Conservation (phyloP, 35 echinoderm and acorn worm genomes). For the Ophioderma brevispina region DNA sequence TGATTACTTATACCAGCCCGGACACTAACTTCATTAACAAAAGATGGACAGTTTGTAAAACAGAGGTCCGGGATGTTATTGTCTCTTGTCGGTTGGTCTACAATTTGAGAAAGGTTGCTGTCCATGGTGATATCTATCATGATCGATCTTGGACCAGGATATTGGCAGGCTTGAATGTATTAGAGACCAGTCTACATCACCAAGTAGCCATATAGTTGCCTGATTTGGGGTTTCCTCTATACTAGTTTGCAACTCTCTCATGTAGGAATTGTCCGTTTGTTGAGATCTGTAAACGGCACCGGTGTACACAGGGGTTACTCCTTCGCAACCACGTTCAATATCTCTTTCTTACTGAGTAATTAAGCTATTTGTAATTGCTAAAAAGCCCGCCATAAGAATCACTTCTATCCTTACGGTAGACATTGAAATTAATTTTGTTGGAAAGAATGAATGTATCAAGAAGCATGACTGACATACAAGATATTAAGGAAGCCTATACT, state of each 20-base stretch:
- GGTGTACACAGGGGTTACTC: too few species aligned
- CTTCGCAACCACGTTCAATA: too few species aligned
- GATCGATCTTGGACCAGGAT: constrained; percentile 32
- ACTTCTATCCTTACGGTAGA: too few species aligned
- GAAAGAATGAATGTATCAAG: too few species aligned
- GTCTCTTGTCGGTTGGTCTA: constrained; percentile 24
- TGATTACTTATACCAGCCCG: constrained; percentile 43
- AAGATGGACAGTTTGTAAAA: constrained; percentile 39
- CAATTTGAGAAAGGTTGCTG: constrained; percentile 28
- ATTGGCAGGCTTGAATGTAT: constrained; percentile 38
- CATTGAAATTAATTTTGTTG: too few species aligned
- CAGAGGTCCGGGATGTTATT: constrained; percentile 44
- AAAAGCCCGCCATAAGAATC: too few species aligned
- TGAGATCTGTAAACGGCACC: too few species aligned
- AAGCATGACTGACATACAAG: too few species aligned
- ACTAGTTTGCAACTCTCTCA: not conserved
- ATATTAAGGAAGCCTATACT: too few species aligned
- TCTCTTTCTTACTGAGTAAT: too few species aligned
- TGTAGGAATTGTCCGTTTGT: too few species aligned
- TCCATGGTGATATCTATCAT: constrained; percentile 59
- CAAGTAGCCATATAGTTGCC: constrained; percentile 22
- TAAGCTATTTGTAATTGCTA: too few species aligned
- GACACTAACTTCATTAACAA: not conserved
- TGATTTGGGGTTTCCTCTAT: not conserved
- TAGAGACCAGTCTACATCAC: constrained; percentile 35